Conservation (phyloP, 2,113 vertebrate genomes). For the Phaetusa simplex region DNA sequence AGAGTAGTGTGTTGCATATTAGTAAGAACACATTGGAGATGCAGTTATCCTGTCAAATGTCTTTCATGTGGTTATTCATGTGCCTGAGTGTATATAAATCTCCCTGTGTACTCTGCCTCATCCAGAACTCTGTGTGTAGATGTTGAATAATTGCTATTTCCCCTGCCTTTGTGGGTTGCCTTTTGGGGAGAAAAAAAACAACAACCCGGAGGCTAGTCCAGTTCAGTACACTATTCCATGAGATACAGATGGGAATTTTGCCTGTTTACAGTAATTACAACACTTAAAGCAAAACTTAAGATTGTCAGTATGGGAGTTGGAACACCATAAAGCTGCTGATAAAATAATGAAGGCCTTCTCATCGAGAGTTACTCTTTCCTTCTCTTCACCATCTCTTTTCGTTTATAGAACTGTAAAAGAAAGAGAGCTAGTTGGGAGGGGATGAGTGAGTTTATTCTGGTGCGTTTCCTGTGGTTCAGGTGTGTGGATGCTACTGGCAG, state of each 20-base stretch:
- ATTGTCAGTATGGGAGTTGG: neutral
- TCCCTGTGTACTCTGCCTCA: neutral
- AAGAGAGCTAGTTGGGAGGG: neutral
- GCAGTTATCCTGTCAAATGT: neutral
- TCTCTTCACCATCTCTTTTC: neutral
- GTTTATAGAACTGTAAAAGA: neutral
- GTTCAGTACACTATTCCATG: neutral
- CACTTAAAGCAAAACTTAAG: neutral
- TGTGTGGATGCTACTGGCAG: neutral
- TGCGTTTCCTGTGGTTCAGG: neutral
- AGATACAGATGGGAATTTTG: neutral
- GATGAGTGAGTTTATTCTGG: neutral
- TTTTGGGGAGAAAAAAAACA: rapidly evolving
- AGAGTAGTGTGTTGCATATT: neutral
- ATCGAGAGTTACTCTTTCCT: neutral
- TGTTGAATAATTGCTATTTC: neutral
- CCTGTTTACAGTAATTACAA: neutral
- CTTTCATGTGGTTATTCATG: neutral
- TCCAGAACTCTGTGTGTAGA: neutral
- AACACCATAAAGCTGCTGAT: rapidly evolving
- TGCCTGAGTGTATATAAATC: neutral
- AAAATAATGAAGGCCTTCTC: neutral
- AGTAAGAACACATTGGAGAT: neutral
- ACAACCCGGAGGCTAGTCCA: neutral
- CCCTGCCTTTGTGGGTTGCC: neutral